Evolutionary conservation across 2,113 vertebrate species (phyloP).

Genomic region (Lophura nycthemera): DNA sequence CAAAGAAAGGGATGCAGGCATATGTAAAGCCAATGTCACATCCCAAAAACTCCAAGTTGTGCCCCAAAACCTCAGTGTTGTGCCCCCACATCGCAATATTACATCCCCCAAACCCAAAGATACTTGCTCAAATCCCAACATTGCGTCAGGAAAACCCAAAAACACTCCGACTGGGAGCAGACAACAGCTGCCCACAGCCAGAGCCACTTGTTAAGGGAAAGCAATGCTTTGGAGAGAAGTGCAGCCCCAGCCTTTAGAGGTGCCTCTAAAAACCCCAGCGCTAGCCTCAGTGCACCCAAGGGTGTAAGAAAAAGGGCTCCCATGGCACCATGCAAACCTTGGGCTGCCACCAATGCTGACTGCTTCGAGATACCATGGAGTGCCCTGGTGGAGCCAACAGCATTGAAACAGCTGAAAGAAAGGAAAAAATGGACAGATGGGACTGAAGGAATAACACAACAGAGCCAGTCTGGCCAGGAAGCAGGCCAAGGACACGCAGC

Average conservation of each 20-base stretch:
- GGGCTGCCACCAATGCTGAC: fast-evolving
- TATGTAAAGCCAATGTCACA: not conserved
- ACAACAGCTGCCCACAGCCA: not conserved
- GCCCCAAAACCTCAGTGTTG: too few species aligned
- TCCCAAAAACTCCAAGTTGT: too few species aligned
- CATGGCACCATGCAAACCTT: fast-evolving
- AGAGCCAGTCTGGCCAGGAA: constrained; percentile 15
- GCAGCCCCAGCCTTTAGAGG: fast-evolving
- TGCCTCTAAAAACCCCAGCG: not conserved
- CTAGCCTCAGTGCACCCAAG: fast-evolving
- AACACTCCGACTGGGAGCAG: fast-evolving
- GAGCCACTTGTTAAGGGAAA: not conserved
- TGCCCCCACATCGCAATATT: too few species aligned
- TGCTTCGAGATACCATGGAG: fast-evolving
- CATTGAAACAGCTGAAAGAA: fast-evolving
- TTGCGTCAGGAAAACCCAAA: too few species aligned
- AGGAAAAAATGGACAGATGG: constrained; percentile 29
- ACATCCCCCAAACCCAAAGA: too few species aligned
- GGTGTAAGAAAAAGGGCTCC: not conserved
- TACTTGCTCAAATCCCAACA: too few species aligned
- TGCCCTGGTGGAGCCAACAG: not conserved
- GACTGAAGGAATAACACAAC: not conserved
- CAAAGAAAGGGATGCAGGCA: not conserved
- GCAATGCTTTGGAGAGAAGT: not conserved
- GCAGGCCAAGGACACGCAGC: not conserved